Evolutionary conservation across 2,797 vertebrate genomes (phyloP).

Genomic region (Megalops cyprinoides): DNA sequence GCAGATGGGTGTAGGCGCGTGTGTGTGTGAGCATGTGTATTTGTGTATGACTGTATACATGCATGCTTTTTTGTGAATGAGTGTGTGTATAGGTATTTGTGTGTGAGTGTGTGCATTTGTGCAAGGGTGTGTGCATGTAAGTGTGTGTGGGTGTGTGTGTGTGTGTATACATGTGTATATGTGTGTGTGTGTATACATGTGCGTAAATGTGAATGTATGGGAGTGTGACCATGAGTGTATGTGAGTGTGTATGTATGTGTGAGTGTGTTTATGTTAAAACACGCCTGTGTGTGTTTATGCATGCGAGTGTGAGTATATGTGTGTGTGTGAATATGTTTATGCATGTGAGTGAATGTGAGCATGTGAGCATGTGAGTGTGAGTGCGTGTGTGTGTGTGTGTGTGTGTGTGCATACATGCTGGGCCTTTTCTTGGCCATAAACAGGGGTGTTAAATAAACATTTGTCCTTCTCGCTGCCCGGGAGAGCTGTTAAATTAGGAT

Average conservation of each 20-base stretch:
- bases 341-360: constrained; percentile 54
- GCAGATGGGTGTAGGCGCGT: constrained; percentile 4
- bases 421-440: neutral
- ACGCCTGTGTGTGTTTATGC: neutral
- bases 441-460: constrained; percentile 28
- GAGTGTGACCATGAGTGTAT: too few species aligned
- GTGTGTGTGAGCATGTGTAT: too few species aligned
- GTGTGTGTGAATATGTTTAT: neutral
- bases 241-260: neutral
- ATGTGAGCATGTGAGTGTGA: neutral
- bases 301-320: constrained; percentile 32
- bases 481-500: constrained; percentile 19
- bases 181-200: neutral
- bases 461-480: constrained; percentile 20
- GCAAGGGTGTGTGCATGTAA: constrained; percentile 3
- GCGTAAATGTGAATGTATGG: too few species aligned
- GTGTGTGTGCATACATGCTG: constrained; percentile 26
- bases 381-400: constrained; percentile 23
- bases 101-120: neutral
- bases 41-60: neutral
- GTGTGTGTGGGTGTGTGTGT: constrained; percentile 49
- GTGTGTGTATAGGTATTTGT: neutral
- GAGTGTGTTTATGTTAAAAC: too few species aligned
- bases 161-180: neutral
- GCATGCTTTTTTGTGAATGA: too few species aligned